Evolutionary conservation across 2,888 invertebrate genomes (phyloP), one percentile per base, ranked within the genome.

Genomic region (Leucoma salicis): DNA sequence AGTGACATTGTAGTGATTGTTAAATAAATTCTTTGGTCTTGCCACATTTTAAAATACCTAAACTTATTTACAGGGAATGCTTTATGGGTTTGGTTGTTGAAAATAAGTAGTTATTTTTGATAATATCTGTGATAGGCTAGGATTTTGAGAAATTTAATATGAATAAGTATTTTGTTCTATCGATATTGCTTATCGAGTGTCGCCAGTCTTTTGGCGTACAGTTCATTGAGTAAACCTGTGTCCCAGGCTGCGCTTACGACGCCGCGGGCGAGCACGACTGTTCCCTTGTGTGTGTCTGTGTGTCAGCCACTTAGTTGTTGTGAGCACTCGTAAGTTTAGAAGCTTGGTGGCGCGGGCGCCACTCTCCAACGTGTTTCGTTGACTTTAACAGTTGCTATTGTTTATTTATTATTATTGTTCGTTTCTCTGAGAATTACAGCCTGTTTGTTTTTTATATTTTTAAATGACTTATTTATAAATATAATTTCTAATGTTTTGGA

Each of bases 171-270:
- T n/a, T n/a, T n/a, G n/a, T n/a, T n/a, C n/a, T 32, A 33, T 62
- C 59, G 55, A 59, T 50, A 63, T 31, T 32, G 16, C 42, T n/a
- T 35, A 40, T 35, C 24, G 46, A 34, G 25, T 35, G 31, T 33
- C 47, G 49, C 57, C 69, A 66, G 67, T 71, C 63, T 71, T 73
- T 57, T 39, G 46, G 53, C 58, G 46, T 62, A 63, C 72, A 69
- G 75, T 84, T 81, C 82, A 83, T 85, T 85, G 81, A 84, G 82
- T 78, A 84, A 82, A 82, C 74, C 72, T 71, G 77, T 75, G 78
- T 71, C 64, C 46, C 60, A 53, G 57, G 57, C 62, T 53, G 66
- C 64, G 68, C 64, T 71, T 68, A 66, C 67, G 54, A 53, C 56
- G 74, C 78, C 67, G 61, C 65, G 51, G 66, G 70, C 69, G 61